Base-by-base conservation (phyloP, 2,888 invertebrate species). In the Ischnus inquisitorius region DNA sequence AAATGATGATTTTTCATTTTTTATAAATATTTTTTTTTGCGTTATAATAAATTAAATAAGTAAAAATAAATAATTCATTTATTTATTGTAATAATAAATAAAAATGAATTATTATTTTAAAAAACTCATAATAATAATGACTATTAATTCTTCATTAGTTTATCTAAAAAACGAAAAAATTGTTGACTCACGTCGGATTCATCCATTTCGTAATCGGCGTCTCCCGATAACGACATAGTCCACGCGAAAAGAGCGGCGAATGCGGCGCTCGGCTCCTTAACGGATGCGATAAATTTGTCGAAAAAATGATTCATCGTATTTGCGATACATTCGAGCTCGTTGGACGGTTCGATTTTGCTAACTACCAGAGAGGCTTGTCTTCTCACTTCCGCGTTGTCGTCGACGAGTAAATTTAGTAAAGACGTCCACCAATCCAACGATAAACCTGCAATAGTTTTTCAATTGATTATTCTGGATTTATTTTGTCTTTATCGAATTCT, bases 371-470 rank as follows among this genome's bases (percentile, higher is more conserved):
- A 87, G 3, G 91, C 91, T 2, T 89, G 86, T 16, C 69, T 64
- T 64, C 93, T 88, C 3, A 93, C 86, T 64, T 88, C 71, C 5
- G 54, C 64, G 80, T 90, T 91, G 76, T 93, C 93, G 48, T 93
- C 92, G 6, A 93, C 79, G 39, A 93, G 76, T 57, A 92, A 88
- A 83, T 92, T 89, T 3, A 93, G 83, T 12, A 92, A 46, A 1
- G 89, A 89, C 28, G 93, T 93, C 93, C 93, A 93, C 93, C 93
- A 93, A 51, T 91, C 80, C 48, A 91, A 80, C 34, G 77, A 64
- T 16, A 85, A 64, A 74, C 64, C 89, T 88, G 72, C 6, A 71
- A 77, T 67, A 60, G 3, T 10, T 3, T 57, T 62, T 2, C 2
- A 12, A 6, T 46, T 10, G 43, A 39, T 19, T 25, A 60, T 10